phyloP scores from a whole-genome alignment of 2,113 vertebrate genomes.

The Stigmatopora nigra region DNA sequence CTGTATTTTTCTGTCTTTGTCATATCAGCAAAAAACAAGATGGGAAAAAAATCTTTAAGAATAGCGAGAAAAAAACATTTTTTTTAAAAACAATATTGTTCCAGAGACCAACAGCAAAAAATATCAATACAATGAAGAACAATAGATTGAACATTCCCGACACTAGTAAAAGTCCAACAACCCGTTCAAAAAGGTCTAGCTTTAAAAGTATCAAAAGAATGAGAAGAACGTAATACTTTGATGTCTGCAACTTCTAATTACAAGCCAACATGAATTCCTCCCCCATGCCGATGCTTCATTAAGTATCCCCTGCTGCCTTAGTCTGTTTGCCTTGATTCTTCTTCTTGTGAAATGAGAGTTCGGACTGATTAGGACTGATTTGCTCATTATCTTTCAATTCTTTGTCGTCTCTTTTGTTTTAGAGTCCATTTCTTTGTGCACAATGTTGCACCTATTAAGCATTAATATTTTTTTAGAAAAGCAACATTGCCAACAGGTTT shows the following conservation, averaged over 20 bases:
- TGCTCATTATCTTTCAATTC: neutral
- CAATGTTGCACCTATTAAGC: neutral
- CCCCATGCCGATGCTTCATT: neutral
- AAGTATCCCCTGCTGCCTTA: neutral
- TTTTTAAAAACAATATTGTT: no score
- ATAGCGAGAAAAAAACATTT: no score
- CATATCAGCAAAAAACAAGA: no score
- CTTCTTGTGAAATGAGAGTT: neutral
- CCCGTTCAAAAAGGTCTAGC: neutral
- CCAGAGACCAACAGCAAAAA: no score
- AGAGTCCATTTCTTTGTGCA: no score
- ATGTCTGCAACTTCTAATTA: neutral
- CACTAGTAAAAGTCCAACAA: neutral
- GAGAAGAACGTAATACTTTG: neutral
- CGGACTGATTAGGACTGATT: neutral
- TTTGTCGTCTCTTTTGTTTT: neutral
- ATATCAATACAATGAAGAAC: no score
- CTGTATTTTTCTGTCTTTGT: no score
- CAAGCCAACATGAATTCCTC: neutral
- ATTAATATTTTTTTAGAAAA: no score
- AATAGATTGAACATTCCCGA: neutral
- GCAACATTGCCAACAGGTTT: neutral
- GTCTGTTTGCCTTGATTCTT: neutral
- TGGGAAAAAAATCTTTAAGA: no score
- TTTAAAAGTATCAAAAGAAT: neutral